phyloP scores from a whole-genome alignment of 2,113 vertebrate genomes.

The Beaufortia kweichowensis region DNA sequence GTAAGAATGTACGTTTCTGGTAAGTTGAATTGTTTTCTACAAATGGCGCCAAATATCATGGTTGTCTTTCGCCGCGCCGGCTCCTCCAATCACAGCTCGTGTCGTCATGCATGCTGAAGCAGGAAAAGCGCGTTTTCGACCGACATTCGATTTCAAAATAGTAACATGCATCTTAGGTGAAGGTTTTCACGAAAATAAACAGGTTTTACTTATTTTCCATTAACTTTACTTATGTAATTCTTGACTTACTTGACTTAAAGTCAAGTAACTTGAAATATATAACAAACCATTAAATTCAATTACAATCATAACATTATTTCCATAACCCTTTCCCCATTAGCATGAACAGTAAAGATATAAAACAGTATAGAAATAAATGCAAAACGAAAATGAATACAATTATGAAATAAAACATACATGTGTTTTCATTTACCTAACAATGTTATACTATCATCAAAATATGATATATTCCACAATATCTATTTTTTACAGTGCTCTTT shows the following conservation, averaged over 20 bases:
- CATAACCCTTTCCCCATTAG: too few relatives aligned
- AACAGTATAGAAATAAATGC: too few relatives aligned
- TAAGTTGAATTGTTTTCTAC: constrained; percentile 29
- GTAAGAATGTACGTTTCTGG: background rate
- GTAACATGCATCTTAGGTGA: background rate
- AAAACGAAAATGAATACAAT: too few relatives aligned
- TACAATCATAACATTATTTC: background rate
- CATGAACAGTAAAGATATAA: too few relatives aligned
- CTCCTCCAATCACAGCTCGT: constrained; percentile 39
- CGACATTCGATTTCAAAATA: constrained; percentile 32
- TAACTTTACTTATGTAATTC: background rate
- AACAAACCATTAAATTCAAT: background rate
- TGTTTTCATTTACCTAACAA: too few relatives aligned
- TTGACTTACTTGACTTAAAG: background rate
- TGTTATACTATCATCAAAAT: background rate
- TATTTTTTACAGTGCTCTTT: too few relatives aligned
- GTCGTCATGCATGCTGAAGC: constrained; percentile 35
- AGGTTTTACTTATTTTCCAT: background rate
- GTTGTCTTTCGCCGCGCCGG: constrained; percentile 37
- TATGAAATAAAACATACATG: too few relatives aligned
- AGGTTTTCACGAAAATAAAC: background rate
- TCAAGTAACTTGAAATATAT: background rate
- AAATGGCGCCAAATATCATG: constrained; percentile 54
- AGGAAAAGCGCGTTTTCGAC: constrained; percentile 17
- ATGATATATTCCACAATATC: too few relatives aligned